A percentile compares a stretch with the other conserved stretches of the same genome.
These are phyloP conservation scores for Pithys albifrons DNA, from an alignment of 2,113 vertebrate genomes.

Conservation along the genomic window DNA sequence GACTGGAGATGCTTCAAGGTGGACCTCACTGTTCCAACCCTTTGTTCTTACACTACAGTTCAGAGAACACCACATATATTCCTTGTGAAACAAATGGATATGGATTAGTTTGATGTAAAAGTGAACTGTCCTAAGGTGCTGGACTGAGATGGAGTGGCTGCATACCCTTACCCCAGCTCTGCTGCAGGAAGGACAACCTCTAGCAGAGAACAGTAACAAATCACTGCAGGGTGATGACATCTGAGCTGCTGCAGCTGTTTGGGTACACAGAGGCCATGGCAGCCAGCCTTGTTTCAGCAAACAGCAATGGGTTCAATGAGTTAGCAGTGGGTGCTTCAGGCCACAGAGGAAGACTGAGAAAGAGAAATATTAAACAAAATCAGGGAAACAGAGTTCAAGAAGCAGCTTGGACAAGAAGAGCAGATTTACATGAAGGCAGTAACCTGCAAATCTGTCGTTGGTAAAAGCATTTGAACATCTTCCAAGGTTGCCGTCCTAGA, in stretches of 20 bases:
- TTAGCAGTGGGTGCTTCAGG: not conserved
- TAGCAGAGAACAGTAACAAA: not conserved
- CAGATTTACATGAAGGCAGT: not conserved
- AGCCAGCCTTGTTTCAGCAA: not conserved
- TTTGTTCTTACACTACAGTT: not conserved
- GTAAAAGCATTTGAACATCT: not conserved
- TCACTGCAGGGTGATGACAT: not conserved
- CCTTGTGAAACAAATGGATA: accelerated
- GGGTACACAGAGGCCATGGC: not conserved
- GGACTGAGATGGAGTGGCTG: not conserved
- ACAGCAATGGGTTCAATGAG: accelerated
- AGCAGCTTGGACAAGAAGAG: not conserved
- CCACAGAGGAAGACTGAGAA: not conserved
- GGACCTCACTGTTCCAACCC: not conserved
- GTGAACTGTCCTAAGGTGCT: not conserved
- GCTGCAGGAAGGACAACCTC: not conserved
- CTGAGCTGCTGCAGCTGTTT: not conserved
- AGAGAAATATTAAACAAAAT: not conserved
- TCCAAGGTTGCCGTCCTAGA: not conserved
- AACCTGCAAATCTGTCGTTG: not conserved
- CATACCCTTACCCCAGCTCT: not conserved
- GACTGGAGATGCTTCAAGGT: not conserved
- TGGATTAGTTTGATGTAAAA: not conserved
- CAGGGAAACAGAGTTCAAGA: not conserved
- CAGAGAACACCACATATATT: not conserved